A percentile compares a stretch with the other conserved stretches of the same genome.
These are phyloP conservation scores for Tetragonula carbonaria DNA, from an alignment of 2,888 invertebrate species.

Conservation along the genomic window DNA sequence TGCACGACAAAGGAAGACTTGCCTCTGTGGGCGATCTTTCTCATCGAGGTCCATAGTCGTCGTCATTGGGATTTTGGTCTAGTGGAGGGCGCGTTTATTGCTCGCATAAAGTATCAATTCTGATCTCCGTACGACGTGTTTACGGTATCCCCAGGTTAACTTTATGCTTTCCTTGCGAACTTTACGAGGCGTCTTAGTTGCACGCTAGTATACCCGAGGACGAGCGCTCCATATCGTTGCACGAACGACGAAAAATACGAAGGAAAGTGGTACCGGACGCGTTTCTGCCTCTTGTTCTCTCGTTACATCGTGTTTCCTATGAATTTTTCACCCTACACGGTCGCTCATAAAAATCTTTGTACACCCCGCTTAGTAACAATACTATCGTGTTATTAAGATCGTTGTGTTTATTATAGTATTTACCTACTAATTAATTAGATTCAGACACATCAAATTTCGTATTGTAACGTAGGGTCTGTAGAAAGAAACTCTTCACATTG, in stretches of 20 bases:
- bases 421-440: too few species aligned
- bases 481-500: too few species aligned
- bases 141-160: constrained; percentile 68
- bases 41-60: constrained; percentile 23
- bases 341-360: background rate
- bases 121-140: constrained; percentile 74
- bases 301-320: background rate
- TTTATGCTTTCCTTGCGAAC: constrained; percentile 73
- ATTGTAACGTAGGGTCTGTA: too few species aligned
- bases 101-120: constrained; percentile 76
- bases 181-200: constrained; percentile 71
- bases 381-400: background rate
- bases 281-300: background rate
- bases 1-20: constrained; percentile 23
- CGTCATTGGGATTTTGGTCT: constrained; percentile 49
- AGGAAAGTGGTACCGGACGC: background rate
- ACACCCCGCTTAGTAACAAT: background rate
- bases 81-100: constrained; percentile 67
- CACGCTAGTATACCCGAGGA: constrained; percentile 49
- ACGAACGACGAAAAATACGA: constrained; percentile 18
- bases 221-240: constrained; percentile 49
- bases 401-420: too few species aligned
- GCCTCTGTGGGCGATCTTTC: constrained; percentile 39
- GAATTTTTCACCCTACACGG: background rate
- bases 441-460: too few species aligned